Conservation (phyloP, 2,113 vertebrate genomes). For the Erythrocebus patas region DNA sequence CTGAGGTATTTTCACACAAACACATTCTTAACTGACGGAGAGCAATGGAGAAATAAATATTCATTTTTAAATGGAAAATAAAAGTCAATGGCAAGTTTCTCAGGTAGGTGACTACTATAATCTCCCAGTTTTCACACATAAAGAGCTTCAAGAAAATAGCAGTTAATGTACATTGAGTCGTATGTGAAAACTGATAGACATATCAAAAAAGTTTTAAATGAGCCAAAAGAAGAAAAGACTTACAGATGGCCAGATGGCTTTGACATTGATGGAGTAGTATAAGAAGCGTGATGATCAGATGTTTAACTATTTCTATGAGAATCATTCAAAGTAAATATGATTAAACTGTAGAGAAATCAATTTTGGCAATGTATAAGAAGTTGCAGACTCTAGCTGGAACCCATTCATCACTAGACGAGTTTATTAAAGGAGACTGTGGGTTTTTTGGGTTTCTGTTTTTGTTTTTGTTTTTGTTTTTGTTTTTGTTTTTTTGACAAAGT, state of each 20-base stretch:
- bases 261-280: neutral
- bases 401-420: neutral
- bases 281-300: neutral
- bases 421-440: neutral
- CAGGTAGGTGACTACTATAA: slow-evolving; percentile 15
- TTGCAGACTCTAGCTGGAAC: neutral
- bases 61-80: slow-evolving; percentile 1
- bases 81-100: slow-evolving; percentile 36
- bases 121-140: neutral
- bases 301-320: neutral
- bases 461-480: no score
- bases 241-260: neutral
- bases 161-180: neutral
- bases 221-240: slow-evolving; percentile 46
- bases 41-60: neutral
- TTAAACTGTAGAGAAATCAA: slow-evolving; percentile 25
- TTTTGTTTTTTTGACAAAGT: no score
- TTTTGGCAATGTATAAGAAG: slow-evolving; percentile 17
- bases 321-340: slow-evolving; percentile 6
- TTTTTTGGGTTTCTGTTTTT: neutral
- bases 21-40: slow-evolving; percentile 3
- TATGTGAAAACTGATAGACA: slow-evolving; percentile 18
- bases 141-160: neutral
- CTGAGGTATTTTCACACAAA: neutral
- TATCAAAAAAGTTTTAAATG: slow-evolving; percentile 24